Evolutionary conservation across 1,140 invertebrate genomes (phyloP).

Genomic region (Drosophila sproati): DNA sequence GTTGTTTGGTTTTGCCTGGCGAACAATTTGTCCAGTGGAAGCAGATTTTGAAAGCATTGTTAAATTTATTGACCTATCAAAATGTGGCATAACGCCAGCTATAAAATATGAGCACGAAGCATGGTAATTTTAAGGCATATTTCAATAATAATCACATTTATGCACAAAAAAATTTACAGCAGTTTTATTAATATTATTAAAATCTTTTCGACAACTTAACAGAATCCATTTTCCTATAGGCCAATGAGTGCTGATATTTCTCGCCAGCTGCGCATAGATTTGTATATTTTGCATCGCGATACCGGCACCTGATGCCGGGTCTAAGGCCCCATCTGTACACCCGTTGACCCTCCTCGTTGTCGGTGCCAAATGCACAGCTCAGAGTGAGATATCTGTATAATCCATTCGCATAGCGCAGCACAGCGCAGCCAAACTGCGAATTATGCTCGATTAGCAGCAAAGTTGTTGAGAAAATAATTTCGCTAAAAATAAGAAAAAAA

Average conservation of each 20-base stretch:
- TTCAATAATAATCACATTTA: too few species aligned
- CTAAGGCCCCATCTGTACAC: conserved; percentile 35
- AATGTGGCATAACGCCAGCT: background rate
- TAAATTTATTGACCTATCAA: conserved; percentile 3
- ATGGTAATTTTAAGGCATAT: too few species aligned
- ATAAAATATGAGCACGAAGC: background rate
- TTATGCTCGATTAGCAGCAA: conserved; percentile 48
- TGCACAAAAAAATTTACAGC: too few species aligned
- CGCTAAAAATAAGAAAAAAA: conserved; percentile 10
- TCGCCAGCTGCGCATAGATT: conserved; percentile 30
- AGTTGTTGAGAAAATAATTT: background rate
- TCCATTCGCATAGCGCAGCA: background rate
- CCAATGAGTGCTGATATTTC: conserved; percentile 11
- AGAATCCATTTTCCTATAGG: background rate
- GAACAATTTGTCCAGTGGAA: conserved; percentile 11
- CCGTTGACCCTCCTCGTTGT: conserved; percentile 16
- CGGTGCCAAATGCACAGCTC: conserved; percentile 44
- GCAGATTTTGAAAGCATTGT: background rate
- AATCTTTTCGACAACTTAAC: background rate
- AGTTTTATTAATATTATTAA: background rate
- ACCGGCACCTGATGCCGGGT: background rate
- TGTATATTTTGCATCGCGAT: conserved; percentile 5
- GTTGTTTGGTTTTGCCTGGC: conserved; percentile 1
- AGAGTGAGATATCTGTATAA: conserved; percentile 11
- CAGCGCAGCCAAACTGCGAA: conserved; percentile 36